Conservation (phyloP, 2,888 invertebrate genomes). For the Cryptocephalus primarius region DNA sequence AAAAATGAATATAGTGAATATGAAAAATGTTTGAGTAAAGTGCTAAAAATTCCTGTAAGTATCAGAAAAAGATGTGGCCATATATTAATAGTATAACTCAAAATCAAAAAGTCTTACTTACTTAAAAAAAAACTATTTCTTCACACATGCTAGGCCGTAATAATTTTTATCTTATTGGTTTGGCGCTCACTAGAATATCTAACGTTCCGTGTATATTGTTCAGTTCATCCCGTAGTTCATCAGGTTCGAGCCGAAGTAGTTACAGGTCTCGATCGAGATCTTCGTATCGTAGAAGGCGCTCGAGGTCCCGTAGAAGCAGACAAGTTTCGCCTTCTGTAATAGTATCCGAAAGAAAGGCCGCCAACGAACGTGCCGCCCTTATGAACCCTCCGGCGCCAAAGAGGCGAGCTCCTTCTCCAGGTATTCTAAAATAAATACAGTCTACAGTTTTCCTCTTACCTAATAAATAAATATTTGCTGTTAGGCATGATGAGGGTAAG, state of each 20-base stretch:
- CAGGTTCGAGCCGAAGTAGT: conserved; percentile 32
- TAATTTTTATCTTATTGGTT: too few relatives aligned
- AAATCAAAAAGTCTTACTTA: too few relatives aligned
- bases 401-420: conserved; percentile 40
- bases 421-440: conserved; percentile 21
- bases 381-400: conserved; percentile 68
- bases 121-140: too few relatives aligned
- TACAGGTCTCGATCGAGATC: conserved; percentile 43
- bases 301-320: conserved; percentile 36
- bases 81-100: too few relatives aligned
- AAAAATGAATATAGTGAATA: too few relatives aligned
- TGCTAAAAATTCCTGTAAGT: too few relatives aligned
- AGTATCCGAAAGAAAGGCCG: conserved; percentile 51
- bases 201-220: conserved; percentile 1
- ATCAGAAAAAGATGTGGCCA: too few relatives aligned
- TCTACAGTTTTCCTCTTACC: not conserved
- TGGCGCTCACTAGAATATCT: not conserved
- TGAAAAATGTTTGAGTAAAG: too few relatives aligned
- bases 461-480: not conserved
- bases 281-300: conserved; percentile 23
- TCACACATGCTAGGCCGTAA: too few relatives aligned
- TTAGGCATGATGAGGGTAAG: conserved; percentile 42
- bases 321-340: conserved; percentile 51
- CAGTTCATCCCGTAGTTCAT: conserved; percentile 32
- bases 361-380: conserved; percentile 54